Base-by-base conservation (phyloP, 2,888 invertebrate species). In the Pomacea canaliculata region DNA sequence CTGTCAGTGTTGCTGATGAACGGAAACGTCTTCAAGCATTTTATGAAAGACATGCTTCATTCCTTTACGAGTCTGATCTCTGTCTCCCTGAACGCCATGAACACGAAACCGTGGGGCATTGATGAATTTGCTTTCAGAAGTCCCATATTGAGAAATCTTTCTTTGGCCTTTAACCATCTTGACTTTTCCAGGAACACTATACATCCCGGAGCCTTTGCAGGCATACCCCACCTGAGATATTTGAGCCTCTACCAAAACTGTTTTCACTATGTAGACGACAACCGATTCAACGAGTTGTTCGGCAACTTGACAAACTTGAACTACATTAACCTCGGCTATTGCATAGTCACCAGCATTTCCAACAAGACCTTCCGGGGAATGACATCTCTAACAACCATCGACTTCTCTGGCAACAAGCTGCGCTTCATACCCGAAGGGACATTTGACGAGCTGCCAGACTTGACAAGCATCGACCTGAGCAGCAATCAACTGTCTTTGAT, bases 401-500 rank as follows among this genome's bases (percentile, higher is more conserved):
- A 48, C 56, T 59, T 78, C 0, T 75, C 71, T 37, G 60, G 63
- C 37, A 78, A 78, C 49, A 37, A 23, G 9, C 71, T 78, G 10
- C 49, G 48, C 49, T 56, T 56, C n/a, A 75, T 78, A 37, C 78
- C 78, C 7, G 49, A 56, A 3, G 75, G 62, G 19, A 71, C 78
- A n/a, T 75, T 78, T 46, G 75, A 75, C n/a, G 18, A 13, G 1
- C 56, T 78, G 68, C 10, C 9, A 9, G 49, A 66, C 46, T 56
- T 78, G 10, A 65, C 37, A 0, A n/a, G 37, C 8, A 56, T 78
- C 3, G 59, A 71, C 48, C 62, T 81, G 65, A 70, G 76, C 16
- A 18, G 68, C 16, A 81, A 80, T 56, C 59, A 77, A 59, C 79
- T 83, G 16, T n/a, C 73, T 0, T 66, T 68, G 7, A 69, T 83